A percentile compares a stretch with the other conserved stretches of the same genome.
Evolutionary conservation across 2,113 vertebrate genomes (phyloP).

Genomic region (Dinomys branickii): DNA sequence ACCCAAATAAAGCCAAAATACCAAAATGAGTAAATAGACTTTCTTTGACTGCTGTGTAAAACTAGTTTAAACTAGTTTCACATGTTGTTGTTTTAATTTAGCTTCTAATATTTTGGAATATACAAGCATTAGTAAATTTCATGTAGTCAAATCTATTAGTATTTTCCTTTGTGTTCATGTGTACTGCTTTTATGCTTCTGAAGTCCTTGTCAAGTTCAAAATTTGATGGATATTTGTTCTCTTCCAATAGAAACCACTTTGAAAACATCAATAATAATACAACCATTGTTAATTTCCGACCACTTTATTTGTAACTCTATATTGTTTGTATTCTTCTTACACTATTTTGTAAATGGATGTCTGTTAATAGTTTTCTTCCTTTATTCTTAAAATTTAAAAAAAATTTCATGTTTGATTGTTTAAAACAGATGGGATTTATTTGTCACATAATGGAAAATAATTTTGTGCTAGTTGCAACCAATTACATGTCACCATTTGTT

Average conservation of each 20-base stretch:
- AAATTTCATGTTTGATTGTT: conserved; percentile 45
- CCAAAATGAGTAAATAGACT: background rate
- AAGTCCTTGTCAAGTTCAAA: conserved; percentile 41
- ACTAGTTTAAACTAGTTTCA: conserved; percentile 50
- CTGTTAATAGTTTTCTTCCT: no score
- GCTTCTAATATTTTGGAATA: background rate
- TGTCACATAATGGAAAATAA: conserved; percentile 18
- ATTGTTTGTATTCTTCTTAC: no score
- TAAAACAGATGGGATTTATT: background rate
- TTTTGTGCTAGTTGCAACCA: conserved; percentile 16
- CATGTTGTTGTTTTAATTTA: conserved; percentile 43
- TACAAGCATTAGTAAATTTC: conserved; percentile 27
- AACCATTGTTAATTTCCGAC: no score
- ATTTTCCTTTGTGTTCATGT: conserved; percentile 56
- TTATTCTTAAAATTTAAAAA: no score
- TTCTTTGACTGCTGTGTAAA: background rate
- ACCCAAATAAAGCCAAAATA: background rate
- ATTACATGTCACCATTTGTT: background rate
- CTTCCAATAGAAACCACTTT: no score
- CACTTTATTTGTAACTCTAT: no score
- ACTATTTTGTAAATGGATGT: no score
- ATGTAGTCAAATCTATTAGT: background rate
- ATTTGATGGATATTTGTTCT: conserved; percentile 17
- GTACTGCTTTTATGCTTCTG: background rate
- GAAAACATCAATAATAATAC: no score